Evolutionary conservation across 2,797 vertebrate genomes (phyloP), one percentile per base, ranked within the genome.

Genomic region (Micrastur ruficollis): DNA sequence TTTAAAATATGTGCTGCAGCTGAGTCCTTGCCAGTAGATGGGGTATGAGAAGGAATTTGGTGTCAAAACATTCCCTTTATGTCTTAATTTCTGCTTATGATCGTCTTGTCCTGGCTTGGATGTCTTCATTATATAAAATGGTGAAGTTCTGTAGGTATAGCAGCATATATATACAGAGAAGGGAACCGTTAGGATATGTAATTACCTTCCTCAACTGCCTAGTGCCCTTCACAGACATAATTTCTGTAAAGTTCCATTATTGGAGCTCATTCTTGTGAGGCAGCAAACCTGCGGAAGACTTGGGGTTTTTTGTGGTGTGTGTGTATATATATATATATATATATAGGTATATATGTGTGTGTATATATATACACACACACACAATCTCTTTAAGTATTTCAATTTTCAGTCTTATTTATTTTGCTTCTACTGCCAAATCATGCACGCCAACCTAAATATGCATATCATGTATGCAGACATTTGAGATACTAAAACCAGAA

Each of bases 401-500:
- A 46, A 2, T 63, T 90, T 90, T 86, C 42, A 56, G 6, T 79
- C n/a, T 8, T 89, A 4, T 22, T 91, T 93, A 49, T 79, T 85
- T 73, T 61, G 7, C 13, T 78, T 91, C 61, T 89, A 5, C 29
- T 83, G 68, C 75, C 59, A 95, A 89, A 71, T 71, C 40, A 23
- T 2, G 1, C 55, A 44, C 0, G 16, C 81, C 93, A 86, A 78
- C 82, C 52, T 89, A 81, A 90, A 90, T 70, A 70, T 8, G 15
- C 34, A 1, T 61, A 52, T 79, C 29, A 19, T 26, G 20, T 71
- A 38, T 49, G 13, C 61, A 89, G 84, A 26, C 56, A 42, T 78
- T 38, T 7, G 29, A 89, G 74, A 80, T 81, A 53, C 36, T 80
- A 34, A 93, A 89, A 85, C 34, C 50, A 94, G 59, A 95, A 62